phyloP scores from a whole-genome alignment of 2,888 invertebrate species.

The Petrolisthes cinctipes region DNA sequence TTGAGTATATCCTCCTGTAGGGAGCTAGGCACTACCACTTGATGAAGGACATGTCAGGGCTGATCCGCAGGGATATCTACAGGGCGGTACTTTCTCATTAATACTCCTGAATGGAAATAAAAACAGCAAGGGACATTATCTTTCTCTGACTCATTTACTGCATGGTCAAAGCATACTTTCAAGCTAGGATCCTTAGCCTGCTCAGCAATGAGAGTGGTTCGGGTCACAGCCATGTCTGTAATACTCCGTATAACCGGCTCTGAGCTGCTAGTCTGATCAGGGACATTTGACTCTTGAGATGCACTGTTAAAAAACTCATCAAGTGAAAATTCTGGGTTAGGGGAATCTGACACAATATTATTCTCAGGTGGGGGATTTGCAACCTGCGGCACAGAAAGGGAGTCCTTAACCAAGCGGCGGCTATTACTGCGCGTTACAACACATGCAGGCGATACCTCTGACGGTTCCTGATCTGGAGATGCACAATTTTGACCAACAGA shows the following conservation, averaged over 20 bases:
- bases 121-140: neutral
- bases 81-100: slow-evolving; percentile 12
- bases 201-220: neutral
- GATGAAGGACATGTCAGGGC: neutral
- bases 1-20: neutral
- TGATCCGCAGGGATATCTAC: neutral
- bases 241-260: neutral
- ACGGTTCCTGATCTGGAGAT: neutral
- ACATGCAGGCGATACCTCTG: neutral
- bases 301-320: slow-evolving; percentile 2
- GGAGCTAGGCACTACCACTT: slow-evolving; percentile 4
- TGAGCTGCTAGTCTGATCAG: too few relatives aligned
- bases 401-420: neutral
- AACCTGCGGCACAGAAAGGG: neutral
- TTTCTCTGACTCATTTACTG: neutral
- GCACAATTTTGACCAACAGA: neutral
- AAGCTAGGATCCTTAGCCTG: neutral
- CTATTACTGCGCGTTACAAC: neutral
- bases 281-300: neutral
- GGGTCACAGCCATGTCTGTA: neutral
- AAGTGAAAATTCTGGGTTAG: neutral
- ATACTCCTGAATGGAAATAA: slow-evolving; percentile 18
- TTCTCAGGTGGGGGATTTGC: neutral
- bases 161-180: neutral
- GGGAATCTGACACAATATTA: too few relatives aligned